These are phyloP conservation scores for Falco cherrug DNA, from an alignment of 2,797 vertebrate species.

Conservation along the genomic window DNA sequence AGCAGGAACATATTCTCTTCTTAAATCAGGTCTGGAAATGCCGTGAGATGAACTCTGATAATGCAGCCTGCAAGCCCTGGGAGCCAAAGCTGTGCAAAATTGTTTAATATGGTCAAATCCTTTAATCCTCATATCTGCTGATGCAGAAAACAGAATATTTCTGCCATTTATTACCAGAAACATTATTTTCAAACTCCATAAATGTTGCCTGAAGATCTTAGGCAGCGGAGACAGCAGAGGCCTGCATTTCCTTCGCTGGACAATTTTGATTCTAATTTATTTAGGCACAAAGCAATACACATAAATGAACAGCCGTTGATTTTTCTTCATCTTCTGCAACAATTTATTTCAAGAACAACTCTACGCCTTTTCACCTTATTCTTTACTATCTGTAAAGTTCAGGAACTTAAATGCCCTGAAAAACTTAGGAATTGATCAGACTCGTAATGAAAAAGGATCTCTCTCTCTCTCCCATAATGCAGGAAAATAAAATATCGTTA, in stretches of 20 bases:
- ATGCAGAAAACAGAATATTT: slow-evolving; percentile 81
- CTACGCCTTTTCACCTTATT: not conserved
- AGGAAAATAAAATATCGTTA: slow-evolving; percentile 66
- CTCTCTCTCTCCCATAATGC: slow-evolving; percentile 17
- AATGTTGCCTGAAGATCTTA: slow-evolving; percentile 68
- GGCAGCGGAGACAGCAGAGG: slow-evolving; percentile 53
- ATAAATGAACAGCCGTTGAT: slow-evolving; percentile 38
- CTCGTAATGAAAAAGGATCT: slow-evolving; percentile 52
- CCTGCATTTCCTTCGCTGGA: slow-evolving; percentile 55
- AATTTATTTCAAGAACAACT: slow-evolving; percentile 45
- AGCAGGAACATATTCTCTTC: slow-evolving; percentile 72
- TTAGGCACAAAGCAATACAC: slow-evolving; percentile 55
- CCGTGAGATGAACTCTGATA: slow-evolving; percentile 75
- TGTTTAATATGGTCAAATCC: slow-evolving; percentile 80
- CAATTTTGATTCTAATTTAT: slow-evolving; percentile 62
- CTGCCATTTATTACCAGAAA: slow-evolving; percentile 81
- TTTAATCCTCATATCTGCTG: slow-evolving; percentile 83
- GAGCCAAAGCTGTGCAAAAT: slow-evolving; percentile 80
- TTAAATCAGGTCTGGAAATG: slow-evolving; percentile 79
- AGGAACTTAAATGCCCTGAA: slow-evolving; percentile 37
- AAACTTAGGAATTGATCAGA: slow-evolving; percentile 67
- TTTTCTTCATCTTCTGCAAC: slow-evolving; percentile 33
- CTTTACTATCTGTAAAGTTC: slow-evolving; percentile 27
- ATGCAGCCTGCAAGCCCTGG: slow-evolving; percentile 73
- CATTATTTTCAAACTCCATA: slow-evolving; percentile 75